Evolutionary conservation across 2,888 invertebrate genomes (phyloP), one percentile per base, ranked within the genome.

Genomic region (Schizaphis graminum): DNA sequence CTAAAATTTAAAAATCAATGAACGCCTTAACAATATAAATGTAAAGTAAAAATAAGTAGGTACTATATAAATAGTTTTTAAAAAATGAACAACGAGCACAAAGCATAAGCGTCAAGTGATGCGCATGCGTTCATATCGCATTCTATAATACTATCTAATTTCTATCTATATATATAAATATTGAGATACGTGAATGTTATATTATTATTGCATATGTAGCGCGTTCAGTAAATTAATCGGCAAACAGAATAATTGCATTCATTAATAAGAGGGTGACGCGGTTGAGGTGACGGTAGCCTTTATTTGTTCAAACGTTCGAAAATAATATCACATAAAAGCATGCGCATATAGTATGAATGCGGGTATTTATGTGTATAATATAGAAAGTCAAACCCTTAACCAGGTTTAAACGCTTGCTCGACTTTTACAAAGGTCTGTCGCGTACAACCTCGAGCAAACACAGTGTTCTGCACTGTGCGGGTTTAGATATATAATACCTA

Each of bases 341-440:
- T 77, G 77, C 77, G 26, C 77, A 77, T 8, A 77, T 77, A 77
- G 35, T 35, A 77, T 77, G 21, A 77, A 77, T 26, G 8, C 35
- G 21, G 7, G 77, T 77, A 77, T 77, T 77, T 77, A 35, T 77
- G 35, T 77, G 67, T 35, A 77, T 77, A 77, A 77, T 77, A 77
- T 77, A 77, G 35, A 77, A 77, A 77, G 77, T 77, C 77, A 35
- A 77, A 77, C 77, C 77, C 77, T 77, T 77, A 77, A 77, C 77
- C 77, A 77, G 77, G 77, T 77, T 77, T 77, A 77, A 77, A 77
- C 35, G 77, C 77, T 77, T 77, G 77, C 21, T 7, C 35, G 35
- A 41, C 77, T 77, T 77, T 35, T 35, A 77, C 35, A 77, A 77
- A 77, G 77, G 77, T 77, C 35, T 77, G 35, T 35, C 21, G 77